Conservation (phyloP, 2,797 vertebrate genomes). For the Enteromius fasciolatus region DNA sequence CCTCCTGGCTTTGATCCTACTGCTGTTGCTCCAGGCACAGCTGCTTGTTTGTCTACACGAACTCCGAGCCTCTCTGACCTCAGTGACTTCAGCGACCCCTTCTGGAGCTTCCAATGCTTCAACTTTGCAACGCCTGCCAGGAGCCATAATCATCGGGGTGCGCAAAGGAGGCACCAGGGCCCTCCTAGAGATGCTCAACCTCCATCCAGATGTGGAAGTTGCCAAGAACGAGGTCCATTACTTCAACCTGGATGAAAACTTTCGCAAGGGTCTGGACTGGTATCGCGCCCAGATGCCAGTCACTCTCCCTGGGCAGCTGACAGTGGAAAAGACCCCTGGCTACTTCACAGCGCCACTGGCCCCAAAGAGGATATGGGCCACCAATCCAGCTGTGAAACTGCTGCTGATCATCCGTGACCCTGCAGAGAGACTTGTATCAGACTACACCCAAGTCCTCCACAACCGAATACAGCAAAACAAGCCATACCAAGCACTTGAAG, state of each 20-base stretch:
- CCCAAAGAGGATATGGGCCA: constrained; percentile 73
- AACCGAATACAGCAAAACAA: constrained; percentile 80
- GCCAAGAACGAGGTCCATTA: constrained; percentile 84
- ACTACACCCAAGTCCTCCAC: constrained; percentile 86
- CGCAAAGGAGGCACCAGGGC: constrained; percentile 83
- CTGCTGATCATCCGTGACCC: constrained; percentile 83
- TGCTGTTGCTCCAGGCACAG: constrained; percentile 80
- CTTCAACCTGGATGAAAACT: constrained; percentile 85
- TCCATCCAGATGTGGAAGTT: constrained; percentile 81
- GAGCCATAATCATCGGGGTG: constrained; percentile 83
- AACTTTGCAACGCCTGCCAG: constrained; percentile 74
- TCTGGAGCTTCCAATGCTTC: constrained; percentile 67
- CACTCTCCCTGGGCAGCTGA: constrained; percentile 74
- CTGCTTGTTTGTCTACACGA: constrained; percentile 76
- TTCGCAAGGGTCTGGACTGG: constrained; percentile 77
- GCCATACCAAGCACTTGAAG: constrained; percentile 78
- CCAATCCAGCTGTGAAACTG: constrained; percentile 77
- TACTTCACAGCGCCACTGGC: constrained; percentile 79
- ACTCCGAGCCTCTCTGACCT: constrained; percentile 60
- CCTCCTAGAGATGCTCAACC: constrained; percentile 83
- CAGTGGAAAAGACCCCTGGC: constrained; percentile 84
- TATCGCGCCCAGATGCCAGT: constrained; percentile 83
- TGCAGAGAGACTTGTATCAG: constrained; percentile 80
- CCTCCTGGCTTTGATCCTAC: constrained; percentile 75
- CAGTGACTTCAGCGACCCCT: constrained; percentile 51